These are phyloP conservation scores for Graphium colonna DNA, from an alignment of 2,888 invertebrate genomes.

Conservation along the genomic window DNA sequence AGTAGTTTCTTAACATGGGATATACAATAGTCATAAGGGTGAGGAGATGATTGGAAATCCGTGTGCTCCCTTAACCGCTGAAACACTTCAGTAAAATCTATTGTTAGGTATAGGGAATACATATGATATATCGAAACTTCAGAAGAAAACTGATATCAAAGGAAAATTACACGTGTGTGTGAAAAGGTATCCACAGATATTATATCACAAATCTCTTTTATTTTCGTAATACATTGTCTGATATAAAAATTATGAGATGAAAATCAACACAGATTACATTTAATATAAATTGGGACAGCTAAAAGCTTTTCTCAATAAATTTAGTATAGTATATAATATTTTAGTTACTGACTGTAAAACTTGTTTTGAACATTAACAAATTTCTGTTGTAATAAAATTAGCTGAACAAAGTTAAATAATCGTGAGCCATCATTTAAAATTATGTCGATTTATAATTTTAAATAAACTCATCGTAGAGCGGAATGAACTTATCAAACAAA, in stretches of 20 bases:
- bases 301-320: too few relatives aligned
- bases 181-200: slow-evolving; percentile 28
- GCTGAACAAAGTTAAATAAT: slow-evolving; percentile 29
- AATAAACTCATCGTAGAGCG: slow-evolving; percentile 24
- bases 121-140: slow-evolving; percentile 34
- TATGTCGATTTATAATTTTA: slow-evolving; percentile 17
- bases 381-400: too few relatives aligned
- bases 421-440: slow-evolving; percentile 25
- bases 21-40: slow-evolving; percentile 23
- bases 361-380: too few relatives aligned
- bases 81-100: slow-evolving; percentile 45
- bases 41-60: slow-evolving; percentile 42
- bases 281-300: too few relatives aligned
- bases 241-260: not conserved
- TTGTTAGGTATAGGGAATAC: slow-evolving; percentile 45
- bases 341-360: too few relatives aligned
- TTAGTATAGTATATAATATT: too few relatives aligned
- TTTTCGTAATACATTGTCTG: not conserved
- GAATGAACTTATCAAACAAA: slow-evolving; percentile 36
- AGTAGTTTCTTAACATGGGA: slow-evolving; percentile 14
- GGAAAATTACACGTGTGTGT: slow-evolving; percentile 34
- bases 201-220: not conserved
- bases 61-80: slow-evolving; percentile 36
- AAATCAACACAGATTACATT: too few relatives aligned
- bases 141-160: slow-evolving; percentile 42